Evolutionary conservation across 2,797 vertebrate species (phyloP).

Genomic region (Mallotus villosus): DNA sequence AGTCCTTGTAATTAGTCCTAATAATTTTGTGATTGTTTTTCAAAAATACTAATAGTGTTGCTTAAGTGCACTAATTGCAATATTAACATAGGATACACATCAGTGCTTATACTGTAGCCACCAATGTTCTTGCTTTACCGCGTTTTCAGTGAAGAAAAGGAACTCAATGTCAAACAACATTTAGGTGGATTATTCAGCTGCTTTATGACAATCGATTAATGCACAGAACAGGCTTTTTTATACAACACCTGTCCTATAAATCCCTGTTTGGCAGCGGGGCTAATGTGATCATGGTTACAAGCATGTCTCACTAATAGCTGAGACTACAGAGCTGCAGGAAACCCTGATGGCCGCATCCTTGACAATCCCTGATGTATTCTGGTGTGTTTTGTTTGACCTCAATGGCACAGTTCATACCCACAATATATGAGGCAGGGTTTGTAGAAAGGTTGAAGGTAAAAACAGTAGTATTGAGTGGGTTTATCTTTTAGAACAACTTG

Average conservation of each 20-base stretch:
- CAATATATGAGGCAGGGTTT: not conserved
- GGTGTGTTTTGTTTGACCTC: not conserved
- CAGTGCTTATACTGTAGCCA: not conserved
- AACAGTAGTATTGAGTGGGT: too few relatives aligned
- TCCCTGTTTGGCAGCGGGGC: slow-evolving; percentile 70
- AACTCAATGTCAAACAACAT: not conserved
- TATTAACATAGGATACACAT: slow-evolving; percentile 6
- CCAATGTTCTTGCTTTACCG: not conserved
- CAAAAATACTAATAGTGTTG: slow-evolving; percentile 1
- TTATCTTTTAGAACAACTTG: too few relatives aligned
- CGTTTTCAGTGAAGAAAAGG: not conserved
- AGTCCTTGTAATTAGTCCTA: not conserved
- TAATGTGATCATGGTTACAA: slow-evolving; percentile 75
- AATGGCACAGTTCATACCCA: not conserved
- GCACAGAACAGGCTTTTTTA: not conserved
- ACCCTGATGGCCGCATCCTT: not conserved
- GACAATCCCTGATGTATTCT: not conserved
- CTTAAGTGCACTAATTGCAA: slow-evolving; percentile 1
- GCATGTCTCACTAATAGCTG: slow-evolving; percentile 73
- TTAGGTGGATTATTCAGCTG: not conserved
- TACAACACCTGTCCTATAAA: slow-evolving; percentile 56
- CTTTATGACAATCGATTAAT: too few relatives aligned
- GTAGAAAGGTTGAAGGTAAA: too few relatives aligned
- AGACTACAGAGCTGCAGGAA: slow-evolving; percentile 47
- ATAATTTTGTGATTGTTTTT: slow-evolving; percentile 3